Evolutionary conservation across 2,113 vertebrate species (phyloP).

Genomic region (Uria lomvia): DNA sequence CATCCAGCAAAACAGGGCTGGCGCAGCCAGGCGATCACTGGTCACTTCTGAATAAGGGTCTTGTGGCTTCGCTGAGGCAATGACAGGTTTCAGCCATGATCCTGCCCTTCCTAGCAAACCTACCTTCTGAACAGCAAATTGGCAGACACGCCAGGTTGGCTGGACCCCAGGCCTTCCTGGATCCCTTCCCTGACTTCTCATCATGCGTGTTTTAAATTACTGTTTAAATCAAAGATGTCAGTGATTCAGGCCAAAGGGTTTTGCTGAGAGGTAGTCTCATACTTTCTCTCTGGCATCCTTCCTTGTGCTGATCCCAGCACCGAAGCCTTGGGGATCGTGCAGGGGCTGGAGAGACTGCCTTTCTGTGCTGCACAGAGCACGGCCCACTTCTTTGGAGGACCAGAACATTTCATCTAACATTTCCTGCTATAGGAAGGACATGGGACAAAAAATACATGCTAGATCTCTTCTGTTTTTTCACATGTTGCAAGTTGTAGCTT

Average conservation of each 20-base stretch:
- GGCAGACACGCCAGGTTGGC: constrained; percentile 41
- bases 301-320: constrained; percentile 46
- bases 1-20: background rate
- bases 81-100: background rate
- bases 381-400: background rate
- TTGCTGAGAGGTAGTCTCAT: constrained; percentile 60
- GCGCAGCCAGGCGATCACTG: background rate
- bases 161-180: constrained; percentile 56
- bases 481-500: background rate
- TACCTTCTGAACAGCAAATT: constrained; percentile 47
- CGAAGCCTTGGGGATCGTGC: background rate
- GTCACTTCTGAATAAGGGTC: background rate
- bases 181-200: constrained; percentile 63
- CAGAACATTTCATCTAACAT: background rate
- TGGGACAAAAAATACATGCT: background rate
- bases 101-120: constrained; percentile 28
- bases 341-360: background rate
- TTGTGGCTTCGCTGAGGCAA: background rate
- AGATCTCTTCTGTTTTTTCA: background rate
- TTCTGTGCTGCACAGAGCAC: background rate
- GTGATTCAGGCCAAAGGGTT: constrained; percentile 64
- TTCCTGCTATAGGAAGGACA: background rate
- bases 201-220: constrained; percentile 66
- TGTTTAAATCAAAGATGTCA: constrained; percentile 65
- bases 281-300: constrained; percentile 41